Percentiles rank a stretch among this genome's conserved stretches.
These are phyloP conservation scores for Gila orcuttii DNA, from an alignment of 2,113 vertebrate species.

Conservation along the genomic window DNA sequence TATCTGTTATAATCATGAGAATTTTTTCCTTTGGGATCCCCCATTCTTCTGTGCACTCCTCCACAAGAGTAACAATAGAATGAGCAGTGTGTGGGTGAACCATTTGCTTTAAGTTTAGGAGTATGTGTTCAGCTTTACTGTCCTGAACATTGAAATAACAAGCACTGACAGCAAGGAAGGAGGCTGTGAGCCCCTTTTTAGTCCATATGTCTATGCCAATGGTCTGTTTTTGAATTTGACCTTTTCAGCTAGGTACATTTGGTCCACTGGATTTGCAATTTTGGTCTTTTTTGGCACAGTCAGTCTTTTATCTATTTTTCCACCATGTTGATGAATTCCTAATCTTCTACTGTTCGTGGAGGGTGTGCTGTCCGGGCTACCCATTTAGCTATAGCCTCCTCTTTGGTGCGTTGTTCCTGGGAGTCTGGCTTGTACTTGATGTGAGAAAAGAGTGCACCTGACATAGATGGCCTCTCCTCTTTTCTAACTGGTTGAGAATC, in stretches of 20 bases:
- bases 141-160: constrained; percentile 40
- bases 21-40: constrained; percentile 42
- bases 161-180: constrained; percentile 47
- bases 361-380: not conserved
- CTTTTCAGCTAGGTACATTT: not conserved
- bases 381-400: constrained; percentile 8
- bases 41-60: constrained; percentile 35
- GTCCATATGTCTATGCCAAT: constrained; percentile 51
- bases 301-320: too few relatives aligned
- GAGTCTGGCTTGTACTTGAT: constrained; percentile 14
- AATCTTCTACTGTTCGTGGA: too few relatives aligned
- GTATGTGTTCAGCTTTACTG: constrained; percentile 45
- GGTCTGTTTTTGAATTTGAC: not conserved
- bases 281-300: too few relatives aligned
- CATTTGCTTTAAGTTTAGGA: constrained; percentile 38
- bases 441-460: constrained; percentile 13
- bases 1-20: constrained; percentile 45
- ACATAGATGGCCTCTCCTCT: constrained; percentile 10
- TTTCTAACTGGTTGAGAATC: not conserved
- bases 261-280: too few relatives aligned
- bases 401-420: constrained; percentile 1
- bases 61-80: constrained; percentile 35
- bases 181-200: constrained; percentile 44
- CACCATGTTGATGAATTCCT: too few relatives aligned
- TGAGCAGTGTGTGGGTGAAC: constrained; percentile 47